Evolutionary conservation across 2,888 invertebrate species (phyloP).

Genomic region (Coelopa pilipes): DNA sequence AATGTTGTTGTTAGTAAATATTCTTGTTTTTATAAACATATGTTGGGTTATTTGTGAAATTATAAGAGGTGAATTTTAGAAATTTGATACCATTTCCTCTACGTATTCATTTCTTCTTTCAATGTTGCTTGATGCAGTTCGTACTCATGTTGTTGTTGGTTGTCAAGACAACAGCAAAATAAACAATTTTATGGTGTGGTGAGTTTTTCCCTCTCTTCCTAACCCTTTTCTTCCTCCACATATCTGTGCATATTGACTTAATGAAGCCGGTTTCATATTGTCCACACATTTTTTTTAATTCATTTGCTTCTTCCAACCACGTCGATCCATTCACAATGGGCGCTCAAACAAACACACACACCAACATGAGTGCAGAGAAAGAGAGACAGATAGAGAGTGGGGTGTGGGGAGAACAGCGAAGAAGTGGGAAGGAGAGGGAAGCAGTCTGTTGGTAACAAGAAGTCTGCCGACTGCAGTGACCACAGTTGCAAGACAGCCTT

Average conservation of each 20-base stretch:
- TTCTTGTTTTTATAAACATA: neutral
- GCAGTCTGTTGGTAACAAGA: too few relatives aligned
- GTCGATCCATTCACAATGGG: too few relatives aligned
- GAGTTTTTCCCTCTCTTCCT: too few relatives aligned
- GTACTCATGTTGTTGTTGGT: constrained; percentile 2
- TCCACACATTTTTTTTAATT: constrained; percentile 3
- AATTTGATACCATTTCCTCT: constrained; percentile 26
- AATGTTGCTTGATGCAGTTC: neutral
- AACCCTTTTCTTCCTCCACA: too few relatives aligned
- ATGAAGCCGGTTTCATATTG: constrained; percentile 11
- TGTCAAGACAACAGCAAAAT: constrained; percentile 25
- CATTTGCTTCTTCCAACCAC: neutral
- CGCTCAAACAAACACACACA: too few relatives aligned
- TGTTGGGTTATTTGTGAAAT: neutral
- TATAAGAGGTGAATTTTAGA: neutral
- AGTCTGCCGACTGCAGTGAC: too few relatives aligned
- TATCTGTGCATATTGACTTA: too few relatives aligned
- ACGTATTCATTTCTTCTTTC: constrained; percentile 4
- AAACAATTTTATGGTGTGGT: constrained; percentile 17
- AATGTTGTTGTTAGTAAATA: constrained; percentile 3
- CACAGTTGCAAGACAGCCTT: too few relatives aligned
- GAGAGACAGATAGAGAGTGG: too few relatives aligned
- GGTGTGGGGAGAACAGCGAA: too few relatives aligned
- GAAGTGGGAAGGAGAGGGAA: too few relatives aligned
- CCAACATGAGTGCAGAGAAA: too few relatives aligned